Evolutionary conservation across 2,888 invertebrate species (phyloP).

Genomic region (Phyllotreta striolata): DNA sequence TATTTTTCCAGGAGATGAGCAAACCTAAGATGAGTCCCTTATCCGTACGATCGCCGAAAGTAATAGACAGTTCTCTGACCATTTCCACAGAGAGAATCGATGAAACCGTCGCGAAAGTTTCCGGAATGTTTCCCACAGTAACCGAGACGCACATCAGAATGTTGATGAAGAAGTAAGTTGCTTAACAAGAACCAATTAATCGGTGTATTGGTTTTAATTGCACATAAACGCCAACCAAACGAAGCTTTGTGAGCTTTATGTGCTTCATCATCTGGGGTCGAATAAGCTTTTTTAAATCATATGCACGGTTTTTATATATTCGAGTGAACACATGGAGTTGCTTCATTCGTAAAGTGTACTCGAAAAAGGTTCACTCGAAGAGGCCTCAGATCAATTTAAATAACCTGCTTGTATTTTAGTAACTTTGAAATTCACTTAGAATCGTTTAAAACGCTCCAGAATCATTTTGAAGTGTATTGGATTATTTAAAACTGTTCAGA

Average conservation of each 20-base stretch:
- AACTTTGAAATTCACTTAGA: too few species aligned
- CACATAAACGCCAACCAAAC: neutral
- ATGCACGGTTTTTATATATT: too few species aligned
- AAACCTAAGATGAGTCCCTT: slow-evolving; percentile 52
- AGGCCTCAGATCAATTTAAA: too few species aligned
- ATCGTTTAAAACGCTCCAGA: too few species aligned
- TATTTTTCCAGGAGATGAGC: slow-evolving; percentile 51
- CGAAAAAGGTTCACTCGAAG: too few species aligned
- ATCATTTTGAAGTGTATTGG: too few species aligned
- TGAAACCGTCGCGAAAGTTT: slow-evolving; percentile 79
- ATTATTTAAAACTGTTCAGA: too few species aligned
- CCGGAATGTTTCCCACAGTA: slow-evolving; percentile 90
- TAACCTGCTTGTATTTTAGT: too few species aligned
- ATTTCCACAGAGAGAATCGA: slow-evolving; percentile 68
- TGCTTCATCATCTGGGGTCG: neutral
- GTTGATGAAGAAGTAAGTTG: slow-evolving; percentile 85
- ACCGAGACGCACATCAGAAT: slow-evolving; percentile 87
- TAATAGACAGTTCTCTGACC: slow-evolving; percentile 50
- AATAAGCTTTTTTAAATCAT: too few species aligned
- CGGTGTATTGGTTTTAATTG: too few species aligned
- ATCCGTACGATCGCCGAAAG: slow-evolving; percentile 48
- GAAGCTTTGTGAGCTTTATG: neutral
- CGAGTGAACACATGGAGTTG: too few species aligned
- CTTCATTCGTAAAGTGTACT: too few species aligned
- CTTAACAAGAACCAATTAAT: slow-evolving; percentile 4